A percentile compares a stretch with the other conserved stretches of the same genome.
These are phyloP conservation scores for Helleia helle DNA, from an alignment of 2,888 invertebrate species.

Conservation along the genomic window DNA sequence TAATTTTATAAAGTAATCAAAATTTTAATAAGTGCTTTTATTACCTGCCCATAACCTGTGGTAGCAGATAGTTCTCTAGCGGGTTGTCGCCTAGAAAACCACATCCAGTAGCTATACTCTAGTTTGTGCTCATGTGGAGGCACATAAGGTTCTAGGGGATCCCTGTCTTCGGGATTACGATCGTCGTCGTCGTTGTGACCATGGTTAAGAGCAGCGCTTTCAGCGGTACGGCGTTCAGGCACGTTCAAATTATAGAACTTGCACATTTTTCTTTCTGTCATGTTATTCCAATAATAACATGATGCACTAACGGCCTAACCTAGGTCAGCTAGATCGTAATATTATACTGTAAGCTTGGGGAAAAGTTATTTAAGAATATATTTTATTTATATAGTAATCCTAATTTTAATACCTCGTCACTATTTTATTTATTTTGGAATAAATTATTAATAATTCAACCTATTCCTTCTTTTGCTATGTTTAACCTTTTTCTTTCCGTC, in stretches of 20 bases:
- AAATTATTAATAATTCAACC: constrained; percentile 47
- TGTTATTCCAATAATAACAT: constrained; percentile 69
- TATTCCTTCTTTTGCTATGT: constrained; percentile 66
- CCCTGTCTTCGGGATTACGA: constrained; percentile 37
- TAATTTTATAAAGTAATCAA: too few relatives aligned
- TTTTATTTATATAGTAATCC: constrained; percentile 15
- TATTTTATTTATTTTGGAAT: constrained; percentile 29
- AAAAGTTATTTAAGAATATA: constrained; percentile 22
- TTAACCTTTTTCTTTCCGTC: constrained; percentile 73
- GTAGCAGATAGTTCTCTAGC: constrained; percentile 55
- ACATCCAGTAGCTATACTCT: constrained; percentile 94
- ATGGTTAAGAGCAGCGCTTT: constrained; percentile 46
- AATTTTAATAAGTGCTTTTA: background rate
- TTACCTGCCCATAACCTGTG: constrained; percentile 66
- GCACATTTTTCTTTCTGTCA: constrained; percentile 74
- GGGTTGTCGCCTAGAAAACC: constrained; percentile 81
- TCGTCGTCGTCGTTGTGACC: constrained; percentile 47
- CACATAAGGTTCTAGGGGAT: constrained; percentile 64
- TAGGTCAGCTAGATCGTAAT: constrained; percentile 65
- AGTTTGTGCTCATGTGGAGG: constrained; percentile 91
- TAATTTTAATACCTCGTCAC: constrained; percentile 15
- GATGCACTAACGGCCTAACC: constrained; percentile 71
- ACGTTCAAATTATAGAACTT: constrained; percentile 72
- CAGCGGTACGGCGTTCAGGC: constrained; percentile 65
- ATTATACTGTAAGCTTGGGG: constrained; percentile 37